Conservation (phyloP, 2,888 invertebrate genomes). For the Netelia virgata region DNA sequence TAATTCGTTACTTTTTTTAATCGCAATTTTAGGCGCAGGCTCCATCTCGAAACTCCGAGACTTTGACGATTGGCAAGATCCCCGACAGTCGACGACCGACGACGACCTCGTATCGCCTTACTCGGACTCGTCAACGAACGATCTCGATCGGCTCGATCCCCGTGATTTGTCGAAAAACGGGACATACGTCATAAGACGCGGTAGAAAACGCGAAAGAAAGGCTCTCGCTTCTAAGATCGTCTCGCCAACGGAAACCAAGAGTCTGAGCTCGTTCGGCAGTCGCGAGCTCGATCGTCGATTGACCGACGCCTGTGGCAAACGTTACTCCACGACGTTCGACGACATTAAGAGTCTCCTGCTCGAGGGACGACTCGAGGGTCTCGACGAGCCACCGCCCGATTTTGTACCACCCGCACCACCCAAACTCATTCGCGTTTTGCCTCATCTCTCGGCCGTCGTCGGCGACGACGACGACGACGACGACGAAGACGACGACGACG, state of each 20-base stretch:
- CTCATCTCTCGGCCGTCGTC: slow-evolving; percentile 88
- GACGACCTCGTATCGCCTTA: slow-evolving; percentile 90
- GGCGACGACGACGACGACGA: slow-evolving; percentile 85
- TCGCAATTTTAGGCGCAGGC: slow-evolving; percentile 87
- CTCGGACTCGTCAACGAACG: slow-evolving; percentile 87
- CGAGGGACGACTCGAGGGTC: slow-evolving; percentile 87
- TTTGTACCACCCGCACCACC: slow-evolving; percentile 88
- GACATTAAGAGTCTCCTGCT: slow-evolving; percentile 91
- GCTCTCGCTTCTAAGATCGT: slow-evolving; percentile 88
- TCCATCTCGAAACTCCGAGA: slow-evolving; percentile 90
- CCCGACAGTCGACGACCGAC: slow-evolving; percentile 89
- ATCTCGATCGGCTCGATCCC: slow-evolving; percentile 80
- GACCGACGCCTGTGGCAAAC: slow-evolving; percentile 87
- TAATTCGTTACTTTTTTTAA: neutral
- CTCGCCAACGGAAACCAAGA: slow-evolving; percentile 86
- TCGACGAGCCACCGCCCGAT: slow-evolving; percentile 87
- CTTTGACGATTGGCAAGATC: slow-evolving; percentile 92
- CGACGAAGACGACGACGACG: slow-evolving; percentile 87
- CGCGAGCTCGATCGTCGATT: slow-evolving; percentile 86
- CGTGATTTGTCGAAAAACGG: slow-evolving; percentile 88
- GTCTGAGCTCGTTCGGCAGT: slow-evolving; percentile 85
- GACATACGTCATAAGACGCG: slow-evolving; percentile 93
- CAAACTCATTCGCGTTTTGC: slow-evolving; percentile 89
- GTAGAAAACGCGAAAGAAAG: slow-evolving; percentile 89
- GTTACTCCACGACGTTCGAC: slow-evolving; percentile 92